These are phyloP conservation scores for Drosophila kurseongensis DNA, from an alignment of 1,140 invertebrate species.

Conservation along the genomic window DNA sequence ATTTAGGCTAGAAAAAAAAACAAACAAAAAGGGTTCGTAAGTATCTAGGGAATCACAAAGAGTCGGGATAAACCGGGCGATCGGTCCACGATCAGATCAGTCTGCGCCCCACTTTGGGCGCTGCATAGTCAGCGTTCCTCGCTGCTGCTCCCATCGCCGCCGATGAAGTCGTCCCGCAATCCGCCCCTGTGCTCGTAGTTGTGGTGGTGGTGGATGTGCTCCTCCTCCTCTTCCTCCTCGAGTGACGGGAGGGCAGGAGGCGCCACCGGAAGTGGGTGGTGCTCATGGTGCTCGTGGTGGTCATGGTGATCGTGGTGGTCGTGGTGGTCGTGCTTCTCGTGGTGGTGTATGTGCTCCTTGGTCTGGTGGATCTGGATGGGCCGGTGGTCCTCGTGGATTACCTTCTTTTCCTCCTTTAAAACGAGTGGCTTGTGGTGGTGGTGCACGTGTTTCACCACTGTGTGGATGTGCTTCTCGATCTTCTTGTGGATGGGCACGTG, in stretches of 20 bases:
- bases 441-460: slow-evolving; percentile 79
- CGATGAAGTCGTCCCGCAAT: slow-evolving; percentile 45
- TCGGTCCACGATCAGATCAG: slow-evolving; percentile 40
- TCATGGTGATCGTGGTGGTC: slow-evolving; percentile 58
- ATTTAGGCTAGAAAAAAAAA: slow-evolving; percentile 28
- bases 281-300: slow-evolving; percentile 57
- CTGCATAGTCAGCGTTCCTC: slow-evolving; percentile 62
- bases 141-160: slow-evolving; percentile 60
- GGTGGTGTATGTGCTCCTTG: slow-evolving; percentile 81
- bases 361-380: slow-evolving; percentile 77
- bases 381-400: slow-evolving; percentile 77
- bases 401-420: slow-evolving; percentile 82
- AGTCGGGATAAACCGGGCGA: slow-evolving; percentile 22
- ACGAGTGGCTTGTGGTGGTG: slow-evolving; percentile 84
- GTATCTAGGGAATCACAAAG: slow-evolving; percentile 32
- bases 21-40: slow-evolving; percentile 24
- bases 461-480: slow-evolving; percentile 82
- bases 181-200: slow-evolving; percentile 77
- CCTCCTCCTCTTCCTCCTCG: slow-evolving; percentile 72
- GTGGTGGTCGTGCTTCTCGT: slow-evolving; percentile 72
- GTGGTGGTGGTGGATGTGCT: slow-evolving; percentile 80
- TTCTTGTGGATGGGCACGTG: slow-evolving; percentile 82
- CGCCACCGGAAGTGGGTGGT: slow-evolving; percentile 46
- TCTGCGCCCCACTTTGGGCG: slow-evolving; percentile 18
- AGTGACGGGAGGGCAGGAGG: slow-evolving; percentile 16